Conservation (phyloP, 2,113 vertebrate species). For the Hippotragus niger region DNA sequence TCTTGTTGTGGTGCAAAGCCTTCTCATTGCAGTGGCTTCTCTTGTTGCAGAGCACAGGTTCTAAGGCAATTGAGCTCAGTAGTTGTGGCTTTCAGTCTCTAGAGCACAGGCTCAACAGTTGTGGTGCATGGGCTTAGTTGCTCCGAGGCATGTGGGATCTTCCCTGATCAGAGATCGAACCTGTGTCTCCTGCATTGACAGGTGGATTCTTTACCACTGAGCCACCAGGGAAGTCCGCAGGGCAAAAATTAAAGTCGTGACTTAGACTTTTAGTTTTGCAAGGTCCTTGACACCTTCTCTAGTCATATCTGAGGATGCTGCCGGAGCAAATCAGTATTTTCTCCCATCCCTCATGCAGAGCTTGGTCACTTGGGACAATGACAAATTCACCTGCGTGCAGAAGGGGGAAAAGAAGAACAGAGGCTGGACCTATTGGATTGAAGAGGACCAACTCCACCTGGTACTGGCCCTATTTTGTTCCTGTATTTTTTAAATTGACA, state of each 20-base stretch:
- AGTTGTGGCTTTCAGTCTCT: neutral
- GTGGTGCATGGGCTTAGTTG: neutral
- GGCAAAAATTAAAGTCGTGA: slow-evolving; percentile 75
- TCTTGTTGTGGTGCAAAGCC: neutral
- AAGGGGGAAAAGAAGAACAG: slow-evolving; percentile 89
- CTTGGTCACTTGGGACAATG: slow-evolving; percentile 86
- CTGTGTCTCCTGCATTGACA: neutral
- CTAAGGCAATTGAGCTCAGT: neutral
- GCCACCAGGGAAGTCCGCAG: slow-evolving; percentile 69
- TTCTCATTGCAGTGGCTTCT: neutral
- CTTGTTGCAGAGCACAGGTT: neutral
- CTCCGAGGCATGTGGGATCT: neutral
- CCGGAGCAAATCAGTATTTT: neutral
- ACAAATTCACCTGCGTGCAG: slow-evolving; percentile 89
- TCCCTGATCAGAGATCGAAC: neutral
- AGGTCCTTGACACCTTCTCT: neutral
- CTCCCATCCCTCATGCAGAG: slow-evolving; percentile 76
- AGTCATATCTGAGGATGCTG: too few relatives aligned
- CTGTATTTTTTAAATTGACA: neutral
- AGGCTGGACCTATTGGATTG: slow-evolving; percentile 92
- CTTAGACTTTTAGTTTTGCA: neutral
- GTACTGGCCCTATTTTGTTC: slow-evolving; percentile 70
- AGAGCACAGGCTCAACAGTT: neutral
- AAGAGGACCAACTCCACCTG: slow-evolving; percentile 88
- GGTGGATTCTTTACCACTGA: neutral